phyloP scores from a whole-genome alignment of 2,888 invertebrate species.

The Chorisops tibialis region DNA sequence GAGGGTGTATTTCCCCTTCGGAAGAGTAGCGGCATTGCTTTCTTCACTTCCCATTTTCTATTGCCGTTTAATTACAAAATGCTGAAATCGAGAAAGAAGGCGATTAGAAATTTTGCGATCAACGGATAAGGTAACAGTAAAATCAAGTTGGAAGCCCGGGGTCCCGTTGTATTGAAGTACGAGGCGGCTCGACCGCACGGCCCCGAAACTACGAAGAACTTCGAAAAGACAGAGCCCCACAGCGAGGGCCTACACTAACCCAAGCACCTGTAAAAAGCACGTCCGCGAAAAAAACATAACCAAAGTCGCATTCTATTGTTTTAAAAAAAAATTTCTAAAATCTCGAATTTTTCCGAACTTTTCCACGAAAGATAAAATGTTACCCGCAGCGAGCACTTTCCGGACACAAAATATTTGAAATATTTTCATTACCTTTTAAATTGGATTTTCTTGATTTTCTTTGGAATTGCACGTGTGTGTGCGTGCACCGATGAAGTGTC shows the following conservation, averaged over 20 bases:
- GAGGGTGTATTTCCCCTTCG: conserved; percentile 61
- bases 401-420: no score
- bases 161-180: background rate
- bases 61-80: conserved; percentile 28
- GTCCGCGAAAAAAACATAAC: no score
- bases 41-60: conserved; percentile 29
- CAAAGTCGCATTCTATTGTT: no score
- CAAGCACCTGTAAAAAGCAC: no score
- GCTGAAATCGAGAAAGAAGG: conserved; percentile 23
- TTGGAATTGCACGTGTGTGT: conserved; percentile 35
- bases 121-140: background rate
- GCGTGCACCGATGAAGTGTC: conserved; percentile 33
- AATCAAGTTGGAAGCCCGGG: background rate
- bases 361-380: no score
- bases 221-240: no score
- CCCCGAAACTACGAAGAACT: no score
- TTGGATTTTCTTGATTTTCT: conserved; percentile 22
- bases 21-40: conserved; percentile 15
- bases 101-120: background rate
- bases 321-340: no score
- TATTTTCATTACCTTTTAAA: conserved; percentile 24
- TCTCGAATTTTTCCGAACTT: no score
- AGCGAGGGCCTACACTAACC: no score
- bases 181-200: no score
- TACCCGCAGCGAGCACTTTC: no score